These are phyloP conservation scores for Antheraea assamensis DNA, from an alignment of 2,888 invertebrate species.

Conservation along the genomic window DNA sequence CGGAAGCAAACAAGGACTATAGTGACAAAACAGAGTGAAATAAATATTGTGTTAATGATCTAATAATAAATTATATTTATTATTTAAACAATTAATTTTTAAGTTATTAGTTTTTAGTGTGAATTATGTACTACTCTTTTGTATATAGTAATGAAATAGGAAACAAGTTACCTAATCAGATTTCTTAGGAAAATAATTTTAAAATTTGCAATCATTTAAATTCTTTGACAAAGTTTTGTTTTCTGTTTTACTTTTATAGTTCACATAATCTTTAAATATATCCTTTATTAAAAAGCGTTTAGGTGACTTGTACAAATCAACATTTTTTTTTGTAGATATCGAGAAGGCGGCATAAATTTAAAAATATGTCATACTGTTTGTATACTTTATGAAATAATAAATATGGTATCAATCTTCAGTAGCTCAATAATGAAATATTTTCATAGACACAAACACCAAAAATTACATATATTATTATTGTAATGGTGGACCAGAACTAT, in stretches of 20 bases:
- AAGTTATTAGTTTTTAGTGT: conserved; percentile 14
- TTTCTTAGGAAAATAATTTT: conserved; percentile 1
- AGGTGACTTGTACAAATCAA: background rate
- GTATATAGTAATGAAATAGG: conserved; percentile 51
- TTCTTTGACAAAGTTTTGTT: background rate
- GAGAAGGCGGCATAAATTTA: background rate
- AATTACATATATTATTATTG: background rate
- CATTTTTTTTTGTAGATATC: background rate
- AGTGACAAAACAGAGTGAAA: conserved; percentile 53
- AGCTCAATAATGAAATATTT: background rate
- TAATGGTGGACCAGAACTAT: background rate
- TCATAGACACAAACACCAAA: background rate
- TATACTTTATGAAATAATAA: background rate
- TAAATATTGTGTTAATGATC: conserved; percentile 49
- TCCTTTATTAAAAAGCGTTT: background rate
- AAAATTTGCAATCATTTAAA: background rate
- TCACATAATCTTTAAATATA: background rate
- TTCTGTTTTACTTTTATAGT: background rate
- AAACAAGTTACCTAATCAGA: conserved; percentile 44
- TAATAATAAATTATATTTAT: conserved; percentile 64
- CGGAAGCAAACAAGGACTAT: conserved; percentile 42
- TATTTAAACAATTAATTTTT: conserved; percentile 27
- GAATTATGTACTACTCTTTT: conserved; percentile 41
- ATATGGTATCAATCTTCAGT: background rate
- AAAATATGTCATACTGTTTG: background rate